Conservation (phyloP, 2,113 vertebrate species). For the Grammomys surdaster region DNA sequence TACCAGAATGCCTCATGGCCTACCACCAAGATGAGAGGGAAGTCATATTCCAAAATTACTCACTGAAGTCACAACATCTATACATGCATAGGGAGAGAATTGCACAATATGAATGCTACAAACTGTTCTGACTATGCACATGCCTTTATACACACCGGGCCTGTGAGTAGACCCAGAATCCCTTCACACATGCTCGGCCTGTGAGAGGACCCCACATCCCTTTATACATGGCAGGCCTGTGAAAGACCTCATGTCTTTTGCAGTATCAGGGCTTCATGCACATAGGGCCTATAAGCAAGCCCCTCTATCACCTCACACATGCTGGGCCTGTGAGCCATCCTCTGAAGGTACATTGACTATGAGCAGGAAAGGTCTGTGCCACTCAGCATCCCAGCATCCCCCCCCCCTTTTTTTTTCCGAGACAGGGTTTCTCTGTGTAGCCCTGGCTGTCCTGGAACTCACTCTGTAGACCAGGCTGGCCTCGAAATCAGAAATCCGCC, state of each 20-base stretch:
- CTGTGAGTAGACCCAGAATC: neutral
- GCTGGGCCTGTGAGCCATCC: neutral
- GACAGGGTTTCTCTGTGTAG: no score
- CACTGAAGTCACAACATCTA: neutral
- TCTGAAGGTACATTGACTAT: rapidly evolving
- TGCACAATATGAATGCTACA: neutral
- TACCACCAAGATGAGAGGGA: neutral
- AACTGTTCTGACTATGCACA: neutral
- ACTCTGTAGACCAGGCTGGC: no score
- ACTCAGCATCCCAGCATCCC: no score
- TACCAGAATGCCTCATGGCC: neutral
- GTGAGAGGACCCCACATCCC: neutral
- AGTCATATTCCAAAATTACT: neutral
- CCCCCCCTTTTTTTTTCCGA: no score
- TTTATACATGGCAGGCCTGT: neutral
- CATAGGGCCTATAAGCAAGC: neutral
- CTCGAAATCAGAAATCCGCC: no score
- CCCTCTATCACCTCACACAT: neutral
- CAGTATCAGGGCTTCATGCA: neutral
- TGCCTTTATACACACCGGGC: neutral
- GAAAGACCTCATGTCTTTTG: neutral
- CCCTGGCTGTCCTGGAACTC: no score
- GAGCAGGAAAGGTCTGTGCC: neutral
- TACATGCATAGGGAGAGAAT: neutral
- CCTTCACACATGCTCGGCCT: neutral